These are phyloP conservation scores for Gonioctena quinquepunctata DNA, from an alignment of 1,140 invertebrate genomes.

Conservation along the genomic window DNA sequence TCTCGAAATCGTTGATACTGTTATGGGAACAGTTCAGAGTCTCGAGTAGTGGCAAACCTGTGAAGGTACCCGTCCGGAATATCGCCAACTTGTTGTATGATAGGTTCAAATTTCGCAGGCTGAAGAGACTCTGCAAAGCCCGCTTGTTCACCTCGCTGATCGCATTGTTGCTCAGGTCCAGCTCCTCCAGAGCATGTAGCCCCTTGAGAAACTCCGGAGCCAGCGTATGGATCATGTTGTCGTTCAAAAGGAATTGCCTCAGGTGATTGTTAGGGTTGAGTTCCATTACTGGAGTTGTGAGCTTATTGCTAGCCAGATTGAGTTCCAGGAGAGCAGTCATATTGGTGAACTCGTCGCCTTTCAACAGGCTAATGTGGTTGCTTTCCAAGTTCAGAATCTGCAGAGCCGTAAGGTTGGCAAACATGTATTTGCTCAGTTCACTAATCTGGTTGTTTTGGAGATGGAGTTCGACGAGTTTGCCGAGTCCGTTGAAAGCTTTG, in stretches of 20 bases:
- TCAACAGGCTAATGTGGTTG: constrained; percentile 39
- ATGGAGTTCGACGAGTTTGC: constrained; percentile 60
- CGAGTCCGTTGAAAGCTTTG: constrained; percentile 62
- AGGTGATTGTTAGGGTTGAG: constrained; percentile 35
- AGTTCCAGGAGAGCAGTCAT: constrained; percentile 38
- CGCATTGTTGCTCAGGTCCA: constrained; percentile 41
- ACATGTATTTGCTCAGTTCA: constrained; percentile 61
- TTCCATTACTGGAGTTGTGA: constrained; percentile 29
- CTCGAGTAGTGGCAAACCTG: constrained; percentile 42
- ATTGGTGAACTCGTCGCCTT: constrained; percentile 36
- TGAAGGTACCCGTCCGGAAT: constrained; percentile 38
- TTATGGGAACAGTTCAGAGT: constrained; percentile 44
- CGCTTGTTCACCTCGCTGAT: constrained; percentile 29
- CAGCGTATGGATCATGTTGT: constrained; percentile 58
- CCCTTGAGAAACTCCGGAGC: constrained; percentile 43
- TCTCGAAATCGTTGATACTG: constrained; percentile 32
- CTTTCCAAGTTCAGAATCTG: constrained; percentile 55
- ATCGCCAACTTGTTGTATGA: constrained; percentile 36
- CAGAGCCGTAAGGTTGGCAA: constrained; percentile 62
- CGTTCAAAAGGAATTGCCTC: constrained; percentile 35
- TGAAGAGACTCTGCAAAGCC: constrained; percentile 30
- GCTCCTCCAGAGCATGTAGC: constrained; percentile 38
- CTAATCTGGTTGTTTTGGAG: constrained; percentile 46
- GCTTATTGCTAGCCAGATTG: constrained; percentile 41
- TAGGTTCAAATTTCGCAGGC: constrained; percentile 33